These are phyloP conservation scores for Carassius carassius DNA, from an alignment of 2,113 vertebrate species.

Conservation along the genomic window DNA sequence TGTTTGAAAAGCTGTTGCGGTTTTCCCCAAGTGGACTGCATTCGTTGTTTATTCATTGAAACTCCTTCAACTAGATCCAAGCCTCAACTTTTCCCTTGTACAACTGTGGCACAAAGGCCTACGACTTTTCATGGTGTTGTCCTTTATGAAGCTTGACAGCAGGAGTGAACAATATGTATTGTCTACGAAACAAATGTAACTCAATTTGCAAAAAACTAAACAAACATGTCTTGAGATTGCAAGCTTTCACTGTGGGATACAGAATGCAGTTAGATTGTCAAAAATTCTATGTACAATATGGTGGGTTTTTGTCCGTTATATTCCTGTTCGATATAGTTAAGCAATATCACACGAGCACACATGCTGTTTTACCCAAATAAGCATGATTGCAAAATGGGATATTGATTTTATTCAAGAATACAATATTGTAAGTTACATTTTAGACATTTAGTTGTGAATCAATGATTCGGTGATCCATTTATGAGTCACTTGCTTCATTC, in stretches of 20 bases:
- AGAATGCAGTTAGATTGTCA: background rate
- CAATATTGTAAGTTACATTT: background rate
- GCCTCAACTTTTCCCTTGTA: background rate
- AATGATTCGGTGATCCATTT: background rate
- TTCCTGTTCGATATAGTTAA: background rate
- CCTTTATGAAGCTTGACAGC: background rate
- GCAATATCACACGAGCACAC: background rate
- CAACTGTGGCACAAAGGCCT: background rate
- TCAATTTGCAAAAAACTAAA: background rate
- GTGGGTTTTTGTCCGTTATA: background rate
- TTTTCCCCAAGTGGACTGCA: background rate
- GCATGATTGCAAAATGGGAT: background rate
- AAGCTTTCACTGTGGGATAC: background rate
- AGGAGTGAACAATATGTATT: background rate
- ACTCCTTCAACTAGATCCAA: background rate
- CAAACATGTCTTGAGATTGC: background rate
- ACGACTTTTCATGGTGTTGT: background rate
- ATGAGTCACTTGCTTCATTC: background rate
- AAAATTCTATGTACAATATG: background rate
- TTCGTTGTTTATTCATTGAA: background rate
- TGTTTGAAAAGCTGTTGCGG: background rate
- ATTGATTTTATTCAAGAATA: background rate
- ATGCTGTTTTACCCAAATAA: background rate
- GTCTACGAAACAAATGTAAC: background rate
- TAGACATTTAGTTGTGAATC: background rate